A percentile compares a stretch with the other conserved stretches of the same genome.
Conservation (phyloP, 2,888 invertebrate species). For the Norana najaformis region DNA sequence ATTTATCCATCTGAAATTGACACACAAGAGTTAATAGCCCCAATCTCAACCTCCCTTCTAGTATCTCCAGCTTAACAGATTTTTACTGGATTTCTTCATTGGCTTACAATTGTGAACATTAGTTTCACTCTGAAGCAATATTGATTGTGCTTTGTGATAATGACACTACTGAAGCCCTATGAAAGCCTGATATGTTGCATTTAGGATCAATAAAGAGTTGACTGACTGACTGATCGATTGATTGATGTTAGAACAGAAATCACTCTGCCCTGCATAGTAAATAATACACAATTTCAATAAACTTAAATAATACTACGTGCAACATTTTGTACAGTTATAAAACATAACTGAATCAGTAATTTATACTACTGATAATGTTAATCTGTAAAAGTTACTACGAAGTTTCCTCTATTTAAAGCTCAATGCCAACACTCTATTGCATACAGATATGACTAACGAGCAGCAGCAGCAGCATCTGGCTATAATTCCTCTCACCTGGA, state of each 20-base stretch:
- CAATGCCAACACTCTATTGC: background rate
- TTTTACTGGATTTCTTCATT: background rate
- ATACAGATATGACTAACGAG: background rate
- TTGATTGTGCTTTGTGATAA: too few species aligned
- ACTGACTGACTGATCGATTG: too few species aligned
- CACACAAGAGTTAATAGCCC: background rate
- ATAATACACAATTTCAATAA: too few species aligned
- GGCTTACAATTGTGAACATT: background rate
- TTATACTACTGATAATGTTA: background rate
- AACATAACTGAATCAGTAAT: background rate
- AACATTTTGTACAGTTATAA: background rate
- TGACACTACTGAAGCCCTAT: too few species aligned
- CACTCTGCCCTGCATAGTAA: too few species aligned
- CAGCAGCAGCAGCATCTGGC: too few species aligned
- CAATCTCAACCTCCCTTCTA: background rate
- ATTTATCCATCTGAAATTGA: constrained; percentile 61
- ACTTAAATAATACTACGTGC: too few species aligned
- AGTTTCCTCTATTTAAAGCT: background rate
- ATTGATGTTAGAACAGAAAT: too few species aligned
- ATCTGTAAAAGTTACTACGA: background rate
- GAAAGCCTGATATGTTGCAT: too few species aligned
- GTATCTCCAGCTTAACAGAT: background rate
- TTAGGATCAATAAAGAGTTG: too few species aligned
- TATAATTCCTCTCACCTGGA: constrained; percentile 27
- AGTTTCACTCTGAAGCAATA: background rate